Evolutionary conservation across 2,113 vertebrate species (phyloP).

Genomic region (Cyprinus carpio): DNA sequence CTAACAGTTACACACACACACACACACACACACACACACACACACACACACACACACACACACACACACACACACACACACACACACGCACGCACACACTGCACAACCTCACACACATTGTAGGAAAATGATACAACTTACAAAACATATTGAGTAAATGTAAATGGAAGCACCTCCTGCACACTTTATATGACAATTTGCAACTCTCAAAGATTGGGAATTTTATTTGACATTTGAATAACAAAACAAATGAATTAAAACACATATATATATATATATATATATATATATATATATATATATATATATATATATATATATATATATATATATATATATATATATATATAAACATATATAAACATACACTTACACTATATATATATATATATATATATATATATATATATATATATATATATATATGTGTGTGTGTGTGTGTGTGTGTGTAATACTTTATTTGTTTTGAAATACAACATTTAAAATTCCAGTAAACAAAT

Average conservation of each 20-base stretch:
- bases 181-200: background rate
- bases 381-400: no score
- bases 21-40: constrained; percentile 51
- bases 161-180: background rate
- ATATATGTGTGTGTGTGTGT: no score
- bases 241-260: no score
- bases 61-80: constrained; percentile 37
- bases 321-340: no score
- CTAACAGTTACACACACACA: constrained; percentile 24
- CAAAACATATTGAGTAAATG: background rate
- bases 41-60: constrained; percentile 42
- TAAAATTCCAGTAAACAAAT: background rate
- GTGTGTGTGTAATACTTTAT: no score
- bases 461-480: background rate
- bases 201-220: background rate
- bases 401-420: no score
- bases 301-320: no score
- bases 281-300: no score
- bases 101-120: constrained; percentile 23
- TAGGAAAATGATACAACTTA: background rate
- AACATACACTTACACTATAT: no score
- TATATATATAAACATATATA: no score
- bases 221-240: no score
- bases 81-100: constrained; percentile 46
- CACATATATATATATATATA: no score